Percentiles rank a stretch among this genome's conserved stretches.
These are phyloP conservation scores for Eutrigla gurnardus DNA, from an alignment of 2,797 vertebrate species.

Conservation along the genomic window DNA sequence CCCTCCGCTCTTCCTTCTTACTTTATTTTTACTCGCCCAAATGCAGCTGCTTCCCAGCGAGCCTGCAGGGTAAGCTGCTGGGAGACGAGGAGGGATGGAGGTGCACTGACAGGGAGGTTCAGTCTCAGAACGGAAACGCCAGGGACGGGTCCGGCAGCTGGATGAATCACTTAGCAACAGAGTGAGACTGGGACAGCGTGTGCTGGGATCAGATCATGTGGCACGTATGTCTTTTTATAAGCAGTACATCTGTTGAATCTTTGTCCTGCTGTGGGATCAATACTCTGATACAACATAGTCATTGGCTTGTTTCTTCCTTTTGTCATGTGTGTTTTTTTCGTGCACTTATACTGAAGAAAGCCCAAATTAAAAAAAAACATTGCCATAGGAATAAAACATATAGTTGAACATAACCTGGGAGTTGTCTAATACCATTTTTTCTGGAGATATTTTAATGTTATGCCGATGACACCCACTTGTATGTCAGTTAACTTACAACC, in stretches of 20 bases:
- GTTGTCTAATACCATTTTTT: not conserved
- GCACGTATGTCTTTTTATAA: not conserved
- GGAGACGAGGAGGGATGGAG: slow-evolving; percentile 9
- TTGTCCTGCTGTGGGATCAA: not conserved
- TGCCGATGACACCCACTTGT: not conserved
- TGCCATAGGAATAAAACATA: not conserved
- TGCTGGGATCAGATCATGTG: not conserved
- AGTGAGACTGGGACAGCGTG: slow-evolving; percentile 10
- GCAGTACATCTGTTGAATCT: slow-evolving; percentile 6
- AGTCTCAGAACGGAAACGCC: slow-evolving; percentile 3
- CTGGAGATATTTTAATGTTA: not conserved
- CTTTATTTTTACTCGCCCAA: slow-evolving; percentile 39
- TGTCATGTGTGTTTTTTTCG: too few relatives aligned
- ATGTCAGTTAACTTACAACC: not conserved
- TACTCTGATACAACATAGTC: not conserved
- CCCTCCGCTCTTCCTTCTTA: slow-evolving; percentile 16
- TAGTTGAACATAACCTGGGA: not conserved
- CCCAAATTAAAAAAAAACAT: not conserved
- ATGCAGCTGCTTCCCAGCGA: slow-evolving; percentile 62
- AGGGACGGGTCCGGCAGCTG: slow-evolving; percentile 2
- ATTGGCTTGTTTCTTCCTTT: not conserved
- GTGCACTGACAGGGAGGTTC: slow-evolving; percentile 4
- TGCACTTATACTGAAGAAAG: not conserved
- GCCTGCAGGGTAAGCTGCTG: slow-evolving; percentile 14
- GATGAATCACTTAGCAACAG: slow-evolving; percentile 29